Percentiles rank a stretch among this genome's conserved stretches.
phyloP scores from a whole-genome alignment of 1,140 invertebrate species.

The Leptinotarsa lineolata region DNA sequence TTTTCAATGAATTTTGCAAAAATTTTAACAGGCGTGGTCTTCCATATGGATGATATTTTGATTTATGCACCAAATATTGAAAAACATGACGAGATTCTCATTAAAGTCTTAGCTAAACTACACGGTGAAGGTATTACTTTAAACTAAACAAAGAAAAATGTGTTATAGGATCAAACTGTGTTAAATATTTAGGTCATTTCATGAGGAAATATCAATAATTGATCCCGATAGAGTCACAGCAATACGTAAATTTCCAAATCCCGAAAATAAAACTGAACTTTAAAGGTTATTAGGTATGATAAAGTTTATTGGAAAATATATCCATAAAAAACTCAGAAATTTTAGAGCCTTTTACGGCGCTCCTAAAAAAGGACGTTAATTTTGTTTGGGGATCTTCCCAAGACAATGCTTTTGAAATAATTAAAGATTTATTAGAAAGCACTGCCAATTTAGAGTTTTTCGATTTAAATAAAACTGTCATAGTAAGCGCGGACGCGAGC shows the following conservation, averaged over 20 bases:
- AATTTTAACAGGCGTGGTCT: not conserved
- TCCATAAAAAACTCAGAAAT: too few species aligned
- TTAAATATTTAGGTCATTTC: not conserved
- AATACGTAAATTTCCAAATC: not conserved
- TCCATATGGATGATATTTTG: not conserved
- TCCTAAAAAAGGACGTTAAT: not conserved
- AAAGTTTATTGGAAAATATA: not conserved
- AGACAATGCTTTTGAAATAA: not conserved
- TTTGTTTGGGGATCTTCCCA: not conserved
- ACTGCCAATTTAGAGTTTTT: not conserved
- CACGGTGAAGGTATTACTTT: not conserved
- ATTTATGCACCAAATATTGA: not conserved
- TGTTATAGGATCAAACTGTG: not conserved
- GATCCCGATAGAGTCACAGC: not conserved
- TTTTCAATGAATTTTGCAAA: not conserved
- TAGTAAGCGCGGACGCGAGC: constrained; percentile 3
- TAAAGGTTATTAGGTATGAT: not conserved
- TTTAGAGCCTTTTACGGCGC: not conserved
- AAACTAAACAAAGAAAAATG: not conserved
- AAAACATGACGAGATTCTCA: not conserved
- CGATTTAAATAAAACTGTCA: not conserved
- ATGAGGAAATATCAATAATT: not conserved
- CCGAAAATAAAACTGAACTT: not conserved
- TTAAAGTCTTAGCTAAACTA: not conserved
- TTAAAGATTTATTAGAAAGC: not conserved